Evolutionary conservation across 2,888 invertebrate species (phyloP), one percentile per base, ranked within the genome.

Genomic region (Spodoptera picta): DNA sequence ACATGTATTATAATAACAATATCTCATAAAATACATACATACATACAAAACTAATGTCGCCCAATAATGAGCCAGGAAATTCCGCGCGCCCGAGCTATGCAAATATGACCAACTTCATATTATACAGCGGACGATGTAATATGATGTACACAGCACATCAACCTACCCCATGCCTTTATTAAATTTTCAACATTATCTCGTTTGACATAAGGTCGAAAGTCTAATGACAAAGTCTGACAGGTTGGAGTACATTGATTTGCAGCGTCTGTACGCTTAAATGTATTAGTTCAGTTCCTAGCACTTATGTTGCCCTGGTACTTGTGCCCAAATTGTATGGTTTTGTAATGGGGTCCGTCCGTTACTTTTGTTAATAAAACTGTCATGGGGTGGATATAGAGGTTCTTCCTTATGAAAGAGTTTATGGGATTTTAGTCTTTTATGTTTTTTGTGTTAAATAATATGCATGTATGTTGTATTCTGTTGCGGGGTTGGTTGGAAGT

Each of bases 51-150:
- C 66, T 62, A 62, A 44, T 44, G 62, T 49, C 48, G 36, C 50
- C 12, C 46, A 36, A 19, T 65, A 72, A 27, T 11, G 53, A 58
- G 53, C 49, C 58, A 51, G 43, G 47, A 48, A 42, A 60, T 60
- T 60, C 73, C 69, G 60, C 54, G 53, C 46, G 44, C 42, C 45
- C 31, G 41, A 24, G 55, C 47, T 62, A 72, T 72, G 74, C 69
- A 69, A 72, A 72, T 72, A 58, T n/a, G 49, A 54, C 49, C 57
- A 41, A 36, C 60, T 56, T 56, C 74, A 74, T 72, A 72, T 69
- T 72, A 74, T 60, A 69, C 46, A 64, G 68, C 61, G 46, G 50
- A 31, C 58, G 24, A 44, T 36, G 56, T 57, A 64, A 74, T 74
- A 74, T 72, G 72, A 72, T 60, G 69, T 60, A 45, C 56, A 24